phyloP scores from a whole-genome alignment of 2,888 invertebrate species.

The Tiliacea aurago region DNA sequence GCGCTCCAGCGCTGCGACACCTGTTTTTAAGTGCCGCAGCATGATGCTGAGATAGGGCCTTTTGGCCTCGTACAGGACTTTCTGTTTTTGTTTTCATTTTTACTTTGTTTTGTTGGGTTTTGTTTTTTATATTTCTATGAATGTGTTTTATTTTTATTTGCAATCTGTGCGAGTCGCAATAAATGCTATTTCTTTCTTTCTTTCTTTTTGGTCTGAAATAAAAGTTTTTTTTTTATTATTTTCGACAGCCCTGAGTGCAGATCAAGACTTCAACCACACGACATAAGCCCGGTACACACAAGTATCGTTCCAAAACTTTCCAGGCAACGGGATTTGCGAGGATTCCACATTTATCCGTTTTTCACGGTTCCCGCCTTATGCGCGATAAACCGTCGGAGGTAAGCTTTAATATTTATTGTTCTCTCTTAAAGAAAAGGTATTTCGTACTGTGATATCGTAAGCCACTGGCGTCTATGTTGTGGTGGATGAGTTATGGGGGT shows the following conservation, averaged over 20 bases:
- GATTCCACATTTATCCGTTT: conserved; percentile 84
- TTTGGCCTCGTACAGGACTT: no score
- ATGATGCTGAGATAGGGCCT: no score
- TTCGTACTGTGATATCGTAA: conserved; percentile 62
- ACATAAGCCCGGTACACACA: conserved; percentile 71
- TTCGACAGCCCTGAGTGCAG: conserved; percentile 48
- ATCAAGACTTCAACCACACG: conserved; percentile 59
- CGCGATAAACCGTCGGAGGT: conserved; percentile 82
- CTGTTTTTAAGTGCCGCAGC: no score
- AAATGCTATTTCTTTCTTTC: no score
- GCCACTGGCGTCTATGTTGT: conserved; percentile 39
- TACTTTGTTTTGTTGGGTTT: no score
- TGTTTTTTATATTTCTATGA: no score
- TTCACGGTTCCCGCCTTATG: conserved; percentile 79
- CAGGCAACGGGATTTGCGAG: conserved; percentile 78
- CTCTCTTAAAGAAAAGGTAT: conserved; percentile 74
- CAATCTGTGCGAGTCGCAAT: no score
- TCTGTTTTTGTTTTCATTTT: no score
- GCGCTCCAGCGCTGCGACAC: no score
- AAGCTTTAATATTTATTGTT: conserved; percentile 87
- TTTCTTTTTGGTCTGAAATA: no score
- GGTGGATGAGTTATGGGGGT: conserved; percentile 14
- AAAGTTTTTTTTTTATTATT: neutral
- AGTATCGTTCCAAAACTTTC: conserved; percentile 77
- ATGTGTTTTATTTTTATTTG: no score